These are phyloP conservation scores for Matsumyia berberina DNA, from an alignment of 2,888 invertebrate genomes.

Conservation along the genomic window DNA sequence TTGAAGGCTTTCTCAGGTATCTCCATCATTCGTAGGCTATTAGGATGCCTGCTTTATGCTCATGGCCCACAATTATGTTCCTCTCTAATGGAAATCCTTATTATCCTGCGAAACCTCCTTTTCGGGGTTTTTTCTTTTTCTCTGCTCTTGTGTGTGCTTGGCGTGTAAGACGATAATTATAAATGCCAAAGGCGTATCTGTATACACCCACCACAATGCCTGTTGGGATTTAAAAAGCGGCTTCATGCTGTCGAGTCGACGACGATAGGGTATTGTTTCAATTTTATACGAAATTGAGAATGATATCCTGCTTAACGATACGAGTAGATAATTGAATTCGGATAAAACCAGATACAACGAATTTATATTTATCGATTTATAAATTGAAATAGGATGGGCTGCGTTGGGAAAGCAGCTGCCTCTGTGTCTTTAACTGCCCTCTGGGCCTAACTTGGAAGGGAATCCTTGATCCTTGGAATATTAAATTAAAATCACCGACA, in stretches of 20 bases:
- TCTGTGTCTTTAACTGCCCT: too few species aligned
- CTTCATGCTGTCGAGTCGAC: not conserved
- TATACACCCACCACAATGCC: not conserved
- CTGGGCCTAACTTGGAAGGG: too few species aligned
- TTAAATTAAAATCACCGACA: too few species aligned
- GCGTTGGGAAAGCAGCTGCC: too few species aligned
- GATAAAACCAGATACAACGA: not conserved
- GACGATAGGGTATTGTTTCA: not conserved
- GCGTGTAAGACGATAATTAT: conserved; percentile 29
- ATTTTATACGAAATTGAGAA: not conserved
- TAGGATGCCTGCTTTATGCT: conserved; percentile 22
- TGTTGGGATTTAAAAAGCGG: not conserved
- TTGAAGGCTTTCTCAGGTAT: conserved; percentile 8
- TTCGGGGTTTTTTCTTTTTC: not conserved
- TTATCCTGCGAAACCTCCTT: conserved; percentile 8
- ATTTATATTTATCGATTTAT: too few species aligned
- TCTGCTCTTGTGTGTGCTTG: not conserved
- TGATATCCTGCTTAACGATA: not conserved
- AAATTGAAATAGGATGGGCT: too few species aligned
- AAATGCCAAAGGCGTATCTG: conserved; percentile 8
- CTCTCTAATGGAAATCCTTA: conserved; percentile 45
- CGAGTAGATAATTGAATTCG: not conserved
- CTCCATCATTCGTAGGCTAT: conserved; percentile 24
- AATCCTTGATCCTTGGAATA: too few species aligned
- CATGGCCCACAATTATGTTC: conserved; percentile 21